Base-by-base conservation (phyloP, 2,888 invertebrate species). In the Hydropsyche betteni region DNA sequence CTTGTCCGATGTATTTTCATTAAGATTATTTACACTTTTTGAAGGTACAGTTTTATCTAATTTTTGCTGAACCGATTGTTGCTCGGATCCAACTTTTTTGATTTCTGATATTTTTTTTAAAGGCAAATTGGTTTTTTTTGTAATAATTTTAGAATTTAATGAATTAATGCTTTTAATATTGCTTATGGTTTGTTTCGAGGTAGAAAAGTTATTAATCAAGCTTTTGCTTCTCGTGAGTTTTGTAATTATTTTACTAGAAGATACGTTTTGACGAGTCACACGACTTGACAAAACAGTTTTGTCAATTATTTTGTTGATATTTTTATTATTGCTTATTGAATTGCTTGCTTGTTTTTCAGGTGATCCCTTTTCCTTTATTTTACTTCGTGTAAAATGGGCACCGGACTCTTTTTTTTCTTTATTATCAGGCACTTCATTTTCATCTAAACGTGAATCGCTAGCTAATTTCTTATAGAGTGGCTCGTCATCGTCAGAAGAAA, bases 401-500 rank as follows among this genome's bases (percentile, higher is more conserved):
- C 58, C 58, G 0, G 64, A 1, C 5, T 64, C n/a, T 64, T 70
- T 24, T 8, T 53, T 70, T 12, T 12, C 10, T 12, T 5, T 14
- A 14, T 69, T 36, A 69, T 69, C 33, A 6, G n/a, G n/a, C 1
- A n/a, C 6, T 4, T 36, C 64, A 2, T 34, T 36, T 34, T 64
- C 64, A 8, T 34, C 12, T 10, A 5, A 12, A 12, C n/a, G 34
- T 38, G 38, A 14, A 58, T 5, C 16, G 36, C 58, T 72, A 4
- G 68, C n/a, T 2, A 68, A 10, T 53, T 75, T 75, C 34, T 75
- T 75, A 53, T 61, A 68, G 76, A 88, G 81, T 1, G 88, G 88
- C 80, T 88, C 86, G 79, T 89, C 88, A 80, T 89, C 89, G 74
- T 88, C 89, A 0, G 88, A 88, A 6, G 88, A 88, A 80, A 88